Conservation (phyloP, 2,888 invertebrate species). For the Leucoptera coffeella region DNA sequence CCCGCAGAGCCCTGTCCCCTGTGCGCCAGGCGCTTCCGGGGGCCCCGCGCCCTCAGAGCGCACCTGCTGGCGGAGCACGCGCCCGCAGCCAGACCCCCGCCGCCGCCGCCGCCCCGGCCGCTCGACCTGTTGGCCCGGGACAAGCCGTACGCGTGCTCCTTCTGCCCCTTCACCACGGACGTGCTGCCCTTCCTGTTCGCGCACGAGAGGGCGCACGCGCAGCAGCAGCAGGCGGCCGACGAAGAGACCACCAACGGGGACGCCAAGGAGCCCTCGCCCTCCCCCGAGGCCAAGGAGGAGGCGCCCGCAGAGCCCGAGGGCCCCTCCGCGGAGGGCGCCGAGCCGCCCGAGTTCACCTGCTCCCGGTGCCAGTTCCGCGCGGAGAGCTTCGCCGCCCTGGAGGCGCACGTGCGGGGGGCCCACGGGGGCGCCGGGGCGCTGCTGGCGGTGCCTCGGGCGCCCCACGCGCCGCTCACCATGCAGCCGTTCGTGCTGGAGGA, state of each 20-base stretch:
- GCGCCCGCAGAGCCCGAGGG: no score
- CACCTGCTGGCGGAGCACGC: constrained; percentile 86
- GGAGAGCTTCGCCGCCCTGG: constrained; percentile 37
- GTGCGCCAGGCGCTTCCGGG: constrained; percentile 81
- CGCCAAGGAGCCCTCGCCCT: no score
- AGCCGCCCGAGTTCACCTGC: no score
- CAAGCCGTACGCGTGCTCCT: constrained; percentile 83
- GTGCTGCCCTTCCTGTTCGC: constrained; percentile 87
- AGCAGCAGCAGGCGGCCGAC: constrained; percentile 18
- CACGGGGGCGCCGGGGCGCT: constrained; percentile 48
- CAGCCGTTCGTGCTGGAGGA: constrained; percentile 85
- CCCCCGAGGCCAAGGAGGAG: no score
- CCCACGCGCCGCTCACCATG: constrained; percentile 70
- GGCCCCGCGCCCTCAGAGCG: constrained; percentile 81
- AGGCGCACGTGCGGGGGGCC: constrained; percentile 39
- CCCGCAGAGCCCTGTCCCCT: constrained; percentile 63
- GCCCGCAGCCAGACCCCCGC: constrained; percentile 36
- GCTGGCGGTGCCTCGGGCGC: constrained; percentile 57
- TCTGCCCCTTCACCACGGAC: constrained; percentile 84
- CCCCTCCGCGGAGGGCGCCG: no score
- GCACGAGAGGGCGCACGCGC: constrained; percentile 80
- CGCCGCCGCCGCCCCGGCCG: constrained; percentile 39
- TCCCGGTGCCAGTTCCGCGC: constrained; percentile 44
- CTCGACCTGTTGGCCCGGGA: constrained; percentile 51
- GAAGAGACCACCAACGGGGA: constrained; percentile 21